Evolutionary conservation across 2,797 vertebrate genomes (phyloP).

Genomic region (Valencia hispanica): DNA sequence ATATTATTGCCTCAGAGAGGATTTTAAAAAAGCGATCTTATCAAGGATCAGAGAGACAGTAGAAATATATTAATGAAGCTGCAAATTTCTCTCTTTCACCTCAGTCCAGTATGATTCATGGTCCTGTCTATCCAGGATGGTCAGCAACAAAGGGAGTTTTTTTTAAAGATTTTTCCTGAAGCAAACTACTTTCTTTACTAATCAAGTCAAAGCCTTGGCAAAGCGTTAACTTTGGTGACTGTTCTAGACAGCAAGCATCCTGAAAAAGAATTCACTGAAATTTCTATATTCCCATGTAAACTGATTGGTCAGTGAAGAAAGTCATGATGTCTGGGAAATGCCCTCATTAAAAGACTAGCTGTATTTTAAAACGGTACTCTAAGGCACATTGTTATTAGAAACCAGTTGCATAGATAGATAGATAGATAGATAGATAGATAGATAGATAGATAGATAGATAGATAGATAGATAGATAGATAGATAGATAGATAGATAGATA

Average conservation of each 20-base stretch:
- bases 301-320: too few relatives aligned
- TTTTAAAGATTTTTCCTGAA: not conserved
- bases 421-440: too few relatives aligned
- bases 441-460: too few relatives aligned
- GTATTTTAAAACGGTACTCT: too few relatives aligned
- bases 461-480: too few relatives aligned
- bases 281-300: too few relatives aligned
- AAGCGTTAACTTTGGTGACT: not conserved
- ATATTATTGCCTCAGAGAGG: not conserved
- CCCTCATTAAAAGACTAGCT: too few relatives aligned
- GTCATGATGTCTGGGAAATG: too few relatives aligned
- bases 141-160: not conserved
- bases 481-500: too few relatives aligned
- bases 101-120: too few relatives aligned
- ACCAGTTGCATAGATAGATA: too few relatives aligned
- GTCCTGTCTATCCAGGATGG: not conserved
- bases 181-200: not conserved
- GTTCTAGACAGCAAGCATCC: not conserved
- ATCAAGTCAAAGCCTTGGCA: not conserved
- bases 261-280: not conserved
- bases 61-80: not conserved
- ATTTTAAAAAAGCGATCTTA: not conserved
- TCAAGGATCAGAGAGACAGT: not conserved
- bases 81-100: not conserved
- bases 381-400: too few relatives aligned